These are phyloP conservation scores for Chanos chanos DNA, from an alignment of 2,797 vertebrate species.

Conservation along the genomic window DNA sequence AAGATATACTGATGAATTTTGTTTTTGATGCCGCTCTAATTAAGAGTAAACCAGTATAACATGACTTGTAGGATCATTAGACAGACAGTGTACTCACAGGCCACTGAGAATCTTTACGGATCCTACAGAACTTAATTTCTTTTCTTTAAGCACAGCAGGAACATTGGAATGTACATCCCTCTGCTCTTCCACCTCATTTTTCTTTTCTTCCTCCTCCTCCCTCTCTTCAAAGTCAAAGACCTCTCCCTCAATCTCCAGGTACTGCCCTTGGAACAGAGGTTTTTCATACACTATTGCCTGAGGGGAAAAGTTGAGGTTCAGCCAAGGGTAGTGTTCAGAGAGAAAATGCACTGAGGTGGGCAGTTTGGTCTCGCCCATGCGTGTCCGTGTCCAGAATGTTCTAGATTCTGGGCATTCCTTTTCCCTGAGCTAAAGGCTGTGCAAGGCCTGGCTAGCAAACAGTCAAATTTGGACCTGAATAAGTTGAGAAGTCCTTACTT, in stretches of 20 bases:
- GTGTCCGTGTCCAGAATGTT: conserved; percentile 21
- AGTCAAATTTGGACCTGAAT: too few species aligned
- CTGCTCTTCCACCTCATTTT: conserved; percentile 25
- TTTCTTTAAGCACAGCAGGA: conserved; percentile 31
- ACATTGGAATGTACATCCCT: background rate
- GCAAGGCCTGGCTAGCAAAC: conserved; percentile 8
- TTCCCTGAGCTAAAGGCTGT: background rate
- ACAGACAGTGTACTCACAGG: conserved; percentile 86
- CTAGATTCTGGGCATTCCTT: conserved; percentile 24
- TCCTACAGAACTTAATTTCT: conserved; percentile 68
- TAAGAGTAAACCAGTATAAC: background rate
- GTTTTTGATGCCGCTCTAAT: background rate
- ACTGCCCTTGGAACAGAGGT: conserved; percentile 82
- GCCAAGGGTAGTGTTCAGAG: background rate
- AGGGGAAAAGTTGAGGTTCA: background rate
- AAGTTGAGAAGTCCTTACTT: too few species aligned
- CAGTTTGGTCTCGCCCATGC: background rate
- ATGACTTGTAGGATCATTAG: background rate
- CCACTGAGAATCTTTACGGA: conserved; percentile 88
- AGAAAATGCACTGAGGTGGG: background rate
- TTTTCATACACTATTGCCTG: conserved; percentile 88
- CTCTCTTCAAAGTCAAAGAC: conserved; percentile 61
- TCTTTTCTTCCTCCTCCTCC: conserved; percentile 27
- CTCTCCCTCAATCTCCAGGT: conserved; percentile 75
- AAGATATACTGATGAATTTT: background rate